Conservation (phyloP, 2,113 vertebrate species). For the Scomber japonicus region DNA sequence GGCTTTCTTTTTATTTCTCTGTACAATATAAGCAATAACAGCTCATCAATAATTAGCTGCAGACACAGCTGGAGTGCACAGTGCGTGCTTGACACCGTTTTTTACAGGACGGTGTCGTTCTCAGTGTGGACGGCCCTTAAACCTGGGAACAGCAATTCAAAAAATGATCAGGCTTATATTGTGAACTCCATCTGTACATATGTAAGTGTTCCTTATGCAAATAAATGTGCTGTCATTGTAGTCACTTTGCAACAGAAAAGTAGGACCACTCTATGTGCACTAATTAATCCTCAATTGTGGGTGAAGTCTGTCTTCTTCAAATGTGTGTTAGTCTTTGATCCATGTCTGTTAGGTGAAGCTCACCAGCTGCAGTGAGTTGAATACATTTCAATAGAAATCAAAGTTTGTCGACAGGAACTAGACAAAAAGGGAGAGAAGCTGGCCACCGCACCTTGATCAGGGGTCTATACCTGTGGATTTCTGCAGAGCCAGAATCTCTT, state of each 20-base stretch:
- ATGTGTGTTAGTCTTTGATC: conserved; percentile 29
- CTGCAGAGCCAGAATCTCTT: conserved; percentile 18
- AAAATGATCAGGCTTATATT: background rate
- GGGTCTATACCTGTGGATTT: conserved; percentile 1
- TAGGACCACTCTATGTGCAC: background rate
- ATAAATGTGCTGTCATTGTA: background rate
- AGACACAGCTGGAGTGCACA: too few relatives aligned
- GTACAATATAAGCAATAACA: too few relatives aligned
- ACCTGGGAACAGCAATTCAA: background rate
- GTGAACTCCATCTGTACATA: background rate
- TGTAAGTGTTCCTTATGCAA: background rate
- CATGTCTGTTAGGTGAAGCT: conserved; percentile 3
- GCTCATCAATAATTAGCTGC: too few relatives aligned
- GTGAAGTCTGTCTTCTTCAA: background rate
- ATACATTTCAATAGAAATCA: conserved; percentile 41
- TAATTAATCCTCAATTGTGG: background rate
- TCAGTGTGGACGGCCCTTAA: background rate
- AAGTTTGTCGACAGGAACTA: conserved; percentile 19
- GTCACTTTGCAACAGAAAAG: background rate
- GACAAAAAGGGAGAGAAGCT: background rate
- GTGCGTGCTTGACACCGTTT: too few relatives aligned
- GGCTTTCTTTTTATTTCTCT: too few relatives aligned
- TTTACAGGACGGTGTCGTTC: too few relatives aligned
- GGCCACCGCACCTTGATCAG: conserved; percentile 17
- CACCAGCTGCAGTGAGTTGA: conserved; percentile 13